phyloP scores from a whole-genome alignment of 2,888 invertebrate species.

The Ophion ellenae region DNA sequence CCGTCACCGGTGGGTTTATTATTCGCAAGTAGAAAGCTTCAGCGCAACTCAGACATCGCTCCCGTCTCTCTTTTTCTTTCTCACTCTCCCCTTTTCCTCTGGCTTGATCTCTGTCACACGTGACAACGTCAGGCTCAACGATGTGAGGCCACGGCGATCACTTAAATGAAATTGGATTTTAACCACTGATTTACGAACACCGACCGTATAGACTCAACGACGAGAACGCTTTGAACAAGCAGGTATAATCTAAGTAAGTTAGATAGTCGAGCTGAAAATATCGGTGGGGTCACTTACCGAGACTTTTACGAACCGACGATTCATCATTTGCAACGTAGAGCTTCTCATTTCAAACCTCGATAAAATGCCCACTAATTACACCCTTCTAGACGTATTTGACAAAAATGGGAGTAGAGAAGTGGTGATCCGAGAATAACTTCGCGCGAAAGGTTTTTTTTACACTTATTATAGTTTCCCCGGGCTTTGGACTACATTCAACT shows the following conservation, averaged over 20 bases:
- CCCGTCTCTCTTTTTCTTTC: neutral
- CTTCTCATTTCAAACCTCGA: conserved; percentile 45
- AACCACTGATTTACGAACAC: conserved; percentile 60
- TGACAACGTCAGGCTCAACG: conserved; percentile 34
- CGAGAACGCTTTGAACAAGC: conserved; percentile 56
- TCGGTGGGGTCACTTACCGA: conserved; percentile 51
- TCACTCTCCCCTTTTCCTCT: neutral
- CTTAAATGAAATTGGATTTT: conserved; percentile 64
- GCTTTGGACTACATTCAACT: too few relatives aligned
- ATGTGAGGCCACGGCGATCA: conserved; percentile 46
- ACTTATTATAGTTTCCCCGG: too few relatives aligned
- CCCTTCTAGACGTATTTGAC: neutral
- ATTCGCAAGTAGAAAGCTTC: conserved; percentile 45
- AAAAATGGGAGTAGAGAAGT: neutral
- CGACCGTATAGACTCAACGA: conserved; percentile 61
- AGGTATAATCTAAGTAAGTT: conserved; percentile 61
- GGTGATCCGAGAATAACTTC: too few relatives aligned
- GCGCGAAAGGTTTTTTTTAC: too few relatives aligned
- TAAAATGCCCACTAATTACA: neutral
- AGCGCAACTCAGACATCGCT: conserved; percentile 46
- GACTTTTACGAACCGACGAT: conserved; percentile 49
- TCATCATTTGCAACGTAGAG: conserved; percentile 48
- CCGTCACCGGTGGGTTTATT: conserved; percentile 23
- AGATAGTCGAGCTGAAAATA: conserved; percentile 64
- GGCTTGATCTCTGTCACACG: conserved; percentile 9